Percentiles rank a stretch among this genome's conserved stretches.
phyloP scores from a whole-genome alignment of 2,797 vertebrate species.

The Enteromius afrohamiltoni region DNA sequence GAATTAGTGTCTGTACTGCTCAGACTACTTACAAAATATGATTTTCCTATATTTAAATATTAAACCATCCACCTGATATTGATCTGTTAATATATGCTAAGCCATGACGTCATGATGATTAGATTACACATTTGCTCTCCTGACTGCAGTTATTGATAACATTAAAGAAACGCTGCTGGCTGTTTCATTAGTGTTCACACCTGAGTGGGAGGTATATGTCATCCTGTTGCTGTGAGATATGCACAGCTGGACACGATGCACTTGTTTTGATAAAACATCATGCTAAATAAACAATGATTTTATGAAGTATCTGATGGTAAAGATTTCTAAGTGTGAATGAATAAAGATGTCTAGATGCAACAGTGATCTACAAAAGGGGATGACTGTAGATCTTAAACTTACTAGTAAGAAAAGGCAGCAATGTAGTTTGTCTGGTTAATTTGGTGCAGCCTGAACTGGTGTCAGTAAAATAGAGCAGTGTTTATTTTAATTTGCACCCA shows the following conservation, averaged over 20 bases:
- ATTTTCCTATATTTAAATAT: no score
- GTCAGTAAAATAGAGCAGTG: background rate
- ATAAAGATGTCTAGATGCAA: background rate
- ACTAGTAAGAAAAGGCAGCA: background rate
- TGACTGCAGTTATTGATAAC: conserved; percentile 24
- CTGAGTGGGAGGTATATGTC: conserved; percentile 39
- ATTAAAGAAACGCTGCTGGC: conserved; percentile 11
- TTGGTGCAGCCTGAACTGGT: background rate
- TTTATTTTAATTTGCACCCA: background rate
- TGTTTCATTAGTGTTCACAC: conserved; percentile 28
- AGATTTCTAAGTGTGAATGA: background rate
- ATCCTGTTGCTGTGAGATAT: background rate
- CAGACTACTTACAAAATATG: background rate
- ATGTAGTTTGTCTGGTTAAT: background rate
- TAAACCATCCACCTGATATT: conserved; percentile 6
- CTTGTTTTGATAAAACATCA: conserved; percentile 8
- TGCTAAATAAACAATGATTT: background rate
- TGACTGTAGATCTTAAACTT: background rate
- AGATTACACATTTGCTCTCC: conserved; percentile 22
- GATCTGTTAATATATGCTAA: conserved; percentile 11
- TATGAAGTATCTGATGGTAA: background rate
- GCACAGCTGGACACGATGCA: conserved; percentile 35
- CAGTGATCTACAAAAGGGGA: background rate
- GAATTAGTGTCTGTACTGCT: background rate
- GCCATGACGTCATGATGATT: conserved; percentile 21